These are phyloP conservation scores for Pteropus rufus DNA, from an alignment of 2,797 vertebrate genomes.

Conservation along the genomic window DNA sequence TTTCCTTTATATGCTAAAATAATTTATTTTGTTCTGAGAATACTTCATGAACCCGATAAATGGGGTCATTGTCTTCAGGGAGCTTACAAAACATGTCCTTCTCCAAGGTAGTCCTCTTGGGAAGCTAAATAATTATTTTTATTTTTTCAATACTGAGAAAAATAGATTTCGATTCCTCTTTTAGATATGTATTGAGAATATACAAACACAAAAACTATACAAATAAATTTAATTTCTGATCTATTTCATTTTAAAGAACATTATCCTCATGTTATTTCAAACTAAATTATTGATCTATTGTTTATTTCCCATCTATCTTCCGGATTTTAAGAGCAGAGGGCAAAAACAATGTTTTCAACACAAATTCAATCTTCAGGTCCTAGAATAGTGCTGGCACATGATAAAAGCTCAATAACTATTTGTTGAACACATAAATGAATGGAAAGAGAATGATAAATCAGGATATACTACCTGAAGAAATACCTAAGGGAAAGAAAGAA, in stretches of 20 bases:
- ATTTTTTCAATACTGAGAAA: not conserved
- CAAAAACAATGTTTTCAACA: not conserved
- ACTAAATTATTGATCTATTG: not conserved
- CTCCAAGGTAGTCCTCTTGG: not conserved
- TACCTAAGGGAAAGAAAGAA: not conserved
- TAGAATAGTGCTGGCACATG: not conserved
- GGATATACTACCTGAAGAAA: not conserved
- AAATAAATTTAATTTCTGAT: slow-evolving; percentile 9
- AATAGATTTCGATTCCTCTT: not conserved
- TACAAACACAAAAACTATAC: not conserved
- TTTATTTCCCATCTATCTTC: not conserved
- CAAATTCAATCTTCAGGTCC: not conserved
- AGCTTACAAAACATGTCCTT: not conserved
- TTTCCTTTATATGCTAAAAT: not conserved
- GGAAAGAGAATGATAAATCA: not conserved
- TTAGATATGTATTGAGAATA: not conserved
- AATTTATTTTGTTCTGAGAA: not conserved
- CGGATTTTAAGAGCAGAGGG: not conserved
- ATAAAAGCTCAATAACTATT: not conserved
- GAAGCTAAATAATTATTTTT: not conserved
- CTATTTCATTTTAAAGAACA: not conserved
- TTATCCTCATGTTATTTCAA: not conserved
- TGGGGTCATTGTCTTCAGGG: not conserved
- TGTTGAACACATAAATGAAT: not conserved
- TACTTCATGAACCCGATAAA: not conserved